These are phyloP conservation scores for Notothenia coriiceps DNA, from an alignment of 2,113 vertebrate genomes.

Conservation along the genomic window DNA sequence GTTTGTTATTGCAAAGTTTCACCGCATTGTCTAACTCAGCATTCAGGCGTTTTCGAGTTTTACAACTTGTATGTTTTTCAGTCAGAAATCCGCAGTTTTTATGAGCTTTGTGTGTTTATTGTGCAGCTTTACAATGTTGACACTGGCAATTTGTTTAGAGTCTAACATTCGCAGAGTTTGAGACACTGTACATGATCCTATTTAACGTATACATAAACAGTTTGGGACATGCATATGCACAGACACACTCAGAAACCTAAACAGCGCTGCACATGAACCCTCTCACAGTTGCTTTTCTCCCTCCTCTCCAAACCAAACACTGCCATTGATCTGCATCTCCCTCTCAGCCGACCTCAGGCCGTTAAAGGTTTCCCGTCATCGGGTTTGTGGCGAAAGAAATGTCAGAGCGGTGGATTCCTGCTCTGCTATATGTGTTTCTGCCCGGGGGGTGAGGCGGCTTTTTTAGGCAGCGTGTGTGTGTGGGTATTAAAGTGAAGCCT, in stretches of 20 bases:
- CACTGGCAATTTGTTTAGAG: neutral
- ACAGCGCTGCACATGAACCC: slow-evolving; percentile 44
- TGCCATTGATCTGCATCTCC: slow-evolving; percentile 66
- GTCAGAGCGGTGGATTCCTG: slow-evolving; percentile 58
- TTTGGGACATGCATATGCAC: neutral
- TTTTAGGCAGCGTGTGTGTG: slow-evolving; percentile 14
- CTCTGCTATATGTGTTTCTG: neutral
- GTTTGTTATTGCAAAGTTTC: too few relatives aligned
- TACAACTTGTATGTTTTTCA: neutral
- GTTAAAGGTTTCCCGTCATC: slow-evolving; percentile 61
- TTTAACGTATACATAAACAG: neutral
- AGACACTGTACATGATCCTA: neutral
- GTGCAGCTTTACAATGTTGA: neutral
- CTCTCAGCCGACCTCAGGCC: slow-evolving; percentile 47
- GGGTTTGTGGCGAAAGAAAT: slow-evolving; percentile 61
- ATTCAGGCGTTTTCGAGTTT: neutral
- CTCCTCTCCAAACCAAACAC: slow-evolving; percentile 49
- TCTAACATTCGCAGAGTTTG: neutral
- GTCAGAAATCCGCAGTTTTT: neutral
- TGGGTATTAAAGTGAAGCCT: neutral
- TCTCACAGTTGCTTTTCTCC: slow-evolving; percentile 19
- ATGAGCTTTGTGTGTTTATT: neutral
- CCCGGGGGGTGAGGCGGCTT: slow-evolving; percentile 39
- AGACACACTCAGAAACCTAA: neutral
- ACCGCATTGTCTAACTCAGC: neutral